These are phyloP conservation scores for Ptiloglossa arizonensis DNA, from an alignment of 1,140 invertebrate species.

Conservation along the genomic window DNA sequence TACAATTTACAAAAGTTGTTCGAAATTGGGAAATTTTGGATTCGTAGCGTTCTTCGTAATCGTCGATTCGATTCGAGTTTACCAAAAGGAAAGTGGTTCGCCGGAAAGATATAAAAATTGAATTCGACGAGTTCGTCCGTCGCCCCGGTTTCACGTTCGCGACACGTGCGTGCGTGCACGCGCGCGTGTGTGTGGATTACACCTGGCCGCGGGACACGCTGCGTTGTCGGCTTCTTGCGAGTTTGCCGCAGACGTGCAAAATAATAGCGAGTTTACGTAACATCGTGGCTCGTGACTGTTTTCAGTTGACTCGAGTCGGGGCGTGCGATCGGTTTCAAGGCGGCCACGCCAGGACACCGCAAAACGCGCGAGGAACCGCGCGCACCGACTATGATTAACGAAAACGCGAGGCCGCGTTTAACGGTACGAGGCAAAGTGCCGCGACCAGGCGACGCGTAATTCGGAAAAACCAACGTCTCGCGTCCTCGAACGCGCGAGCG, in stretches of 20 bases:
- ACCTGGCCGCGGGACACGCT: neutral
- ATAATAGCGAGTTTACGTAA: constrained; percentile 74
- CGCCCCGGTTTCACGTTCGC: no score
- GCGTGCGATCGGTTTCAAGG: constrained; percentile 54
- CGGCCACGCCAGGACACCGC: constrained; percentile 22
- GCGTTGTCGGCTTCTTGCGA: constrained; percentile 57
- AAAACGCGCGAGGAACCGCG: constrained; percentile 2
- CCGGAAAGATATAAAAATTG: no score
- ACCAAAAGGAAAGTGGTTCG: no score
- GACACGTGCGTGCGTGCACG: no score
- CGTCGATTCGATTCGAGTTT: no score
- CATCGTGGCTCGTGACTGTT: constrained; percentile 52
- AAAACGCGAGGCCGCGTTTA: neutral
- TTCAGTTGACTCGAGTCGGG: constrained; percentile 34
- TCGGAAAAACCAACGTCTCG: neutral
- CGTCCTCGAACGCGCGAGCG: neutral
- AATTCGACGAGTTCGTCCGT: no score
- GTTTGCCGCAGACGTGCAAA: constrained; percentile 68
- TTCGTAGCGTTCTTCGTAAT: no score
- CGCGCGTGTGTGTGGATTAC: neutral
- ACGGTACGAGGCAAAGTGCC: neutral
- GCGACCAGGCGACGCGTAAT: neutral
- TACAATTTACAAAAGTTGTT: no score
- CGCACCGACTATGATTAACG: constrained; percentile 35
- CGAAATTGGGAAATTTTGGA: no score